These are phyloP conservation scores for Lydus trimaculatus DNA, from an alignment of 2,888 invertebrate species.

Conservation along the genomic window DNA sequence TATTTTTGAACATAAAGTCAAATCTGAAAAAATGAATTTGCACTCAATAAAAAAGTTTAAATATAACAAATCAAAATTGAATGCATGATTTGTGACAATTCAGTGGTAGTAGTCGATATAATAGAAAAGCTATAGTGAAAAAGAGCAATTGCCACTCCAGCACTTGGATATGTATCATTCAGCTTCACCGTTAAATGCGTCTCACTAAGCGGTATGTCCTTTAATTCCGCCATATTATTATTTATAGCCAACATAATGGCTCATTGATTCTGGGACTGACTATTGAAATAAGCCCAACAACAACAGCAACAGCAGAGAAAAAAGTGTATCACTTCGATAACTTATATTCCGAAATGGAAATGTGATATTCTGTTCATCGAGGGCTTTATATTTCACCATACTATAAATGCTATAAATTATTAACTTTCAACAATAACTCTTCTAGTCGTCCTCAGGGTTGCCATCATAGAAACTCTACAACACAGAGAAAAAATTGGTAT, in stretches of 20 bases:
- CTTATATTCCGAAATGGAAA: constrained; percentile 44
- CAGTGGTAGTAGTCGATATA: background rate
- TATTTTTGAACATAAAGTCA: background rate
- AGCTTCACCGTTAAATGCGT: background rate
- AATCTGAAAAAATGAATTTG: background rate
- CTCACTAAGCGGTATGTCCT: constrained; percentile 7
- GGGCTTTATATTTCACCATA: constrained; percentile 47
- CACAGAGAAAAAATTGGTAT: constrained; percentile 6
- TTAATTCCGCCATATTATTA: constrained; percentile 43
- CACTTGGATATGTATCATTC: constrained; percentile 11
- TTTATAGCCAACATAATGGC: constrained; percentile 59
- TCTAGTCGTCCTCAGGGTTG: constrained; percentile 35
- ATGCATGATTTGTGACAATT: background rate
- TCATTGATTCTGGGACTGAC: constrained; percentile 58
- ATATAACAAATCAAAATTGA: background rate
- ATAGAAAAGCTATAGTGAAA: background rate
- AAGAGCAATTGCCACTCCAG: constrained; percentile 13
- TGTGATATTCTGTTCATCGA: constrained; percentile 46
- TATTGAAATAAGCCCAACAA: constrained; percentile 56
- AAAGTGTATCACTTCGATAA: constrained; percentile 41
- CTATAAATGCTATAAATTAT: constrained; percentile 48
- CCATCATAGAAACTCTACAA: background rate
- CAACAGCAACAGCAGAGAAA: constrained; percentile 33
- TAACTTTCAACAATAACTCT: constrained; percentile 53
- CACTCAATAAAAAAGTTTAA: background rate